phyloP scores from a whole-genome alignment of 2,888 invertebrate species.

The Epinotia nisella region DNA sequence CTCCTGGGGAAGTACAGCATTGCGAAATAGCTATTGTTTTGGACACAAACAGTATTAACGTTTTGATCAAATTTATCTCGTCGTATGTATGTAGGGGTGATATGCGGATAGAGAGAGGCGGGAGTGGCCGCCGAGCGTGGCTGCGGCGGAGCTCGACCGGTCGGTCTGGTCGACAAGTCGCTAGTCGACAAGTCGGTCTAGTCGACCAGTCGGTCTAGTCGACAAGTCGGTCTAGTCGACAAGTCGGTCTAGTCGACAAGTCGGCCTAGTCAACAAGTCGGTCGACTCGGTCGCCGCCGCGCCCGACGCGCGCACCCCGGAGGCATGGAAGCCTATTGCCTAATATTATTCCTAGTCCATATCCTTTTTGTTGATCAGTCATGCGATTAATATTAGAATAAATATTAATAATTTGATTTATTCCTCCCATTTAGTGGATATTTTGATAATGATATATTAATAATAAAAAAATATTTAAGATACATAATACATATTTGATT shows the following conservation, averaged over 20 bases:
- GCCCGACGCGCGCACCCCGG: constrained; percentile 58
- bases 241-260: not conserved
- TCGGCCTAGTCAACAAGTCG: not conserved
- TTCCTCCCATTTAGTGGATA: constrained; percentile 86
- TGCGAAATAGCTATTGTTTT: constrained; percentile 74
- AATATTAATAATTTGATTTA: constrained; percentile 85
- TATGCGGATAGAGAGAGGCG: constrained; percentile 75
- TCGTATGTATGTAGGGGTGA: constrained; percentile 80
- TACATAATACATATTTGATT: constrained; percentile 86
- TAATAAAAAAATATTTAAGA: constrained; percentile 85
- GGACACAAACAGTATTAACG: constrained; percentile 80
- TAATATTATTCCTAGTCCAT: constrained; percentile 85
- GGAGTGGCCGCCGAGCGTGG: constrained; percentile 53
- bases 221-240: not conserved
- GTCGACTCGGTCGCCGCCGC: constrained; percentile 44
- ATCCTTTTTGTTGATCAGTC: constrained; percentile 85
- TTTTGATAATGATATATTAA: constrained; percentile 86
- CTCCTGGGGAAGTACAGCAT: constrained; percentile 70
- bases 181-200: not conserved
- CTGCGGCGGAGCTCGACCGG: not conserved
- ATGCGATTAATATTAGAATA: constrained; percentile 84
- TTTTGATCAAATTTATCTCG: constrained; percentile 78
- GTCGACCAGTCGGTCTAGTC: not conserved
- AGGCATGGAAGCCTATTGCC: constrained; percentile 81
- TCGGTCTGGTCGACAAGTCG: too few species aligned